Evolutionary conservation across 2,888 invertebrate species (phyloP).

Genomic region (Papilio gigon): DNA sequence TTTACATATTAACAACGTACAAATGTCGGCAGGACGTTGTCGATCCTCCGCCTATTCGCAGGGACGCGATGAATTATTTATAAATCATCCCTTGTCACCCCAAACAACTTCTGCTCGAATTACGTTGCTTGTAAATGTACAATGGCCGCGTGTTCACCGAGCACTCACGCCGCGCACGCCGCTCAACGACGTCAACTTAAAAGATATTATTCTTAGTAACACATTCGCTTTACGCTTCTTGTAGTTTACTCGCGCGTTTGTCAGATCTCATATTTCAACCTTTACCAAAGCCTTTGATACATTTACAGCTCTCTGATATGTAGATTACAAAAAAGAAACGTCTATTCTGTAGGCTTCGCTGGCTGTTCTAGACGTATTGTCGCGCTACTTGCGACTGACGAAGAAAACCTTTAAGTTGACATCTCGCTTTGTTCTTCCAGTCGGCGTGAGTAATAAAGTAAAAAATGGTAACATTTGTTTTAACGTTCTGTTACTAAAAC

Average conservation of each 20-base stretch:
- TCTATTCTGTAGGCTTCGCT: neutral
- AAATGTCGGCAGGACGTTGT: slow-evolving; percentile 6
- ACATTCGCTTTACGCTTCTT: neutral
- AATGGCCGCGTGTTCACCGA: slow-evolving; percentile 6
- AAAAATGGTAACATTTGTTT: neutral
- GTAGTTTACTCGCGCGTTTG: slow-evolving; percentile 3
- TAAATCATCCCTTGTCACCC: slow-evolving; percentile 37
- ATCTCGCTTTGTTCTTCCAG: neutral
- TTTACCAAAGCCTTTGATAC: slow-evolving; percentile 14
- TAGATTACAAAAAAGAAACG: slow-evolving; percentile 7
- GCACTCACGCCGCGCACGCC: neutral
- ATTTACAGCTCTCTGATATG: slow-evolving; percentile 13
- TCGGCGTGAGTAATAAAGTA: no score
- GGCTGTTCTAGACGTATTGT: neutral
- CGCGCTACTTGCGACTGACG: neutral
- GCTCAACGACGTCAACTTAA: neutral
- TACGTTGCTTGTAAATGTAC: slow-evolving; percentile 16
- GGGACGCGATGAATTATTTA: slow-evolving; percentile 35
- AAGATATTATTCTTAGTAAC: slow-evolving; percentile 16
- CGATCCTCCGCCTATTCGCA: slow-evolving; percentile 21
- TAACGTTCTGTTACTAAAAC: neutral
- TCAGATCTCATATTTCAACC: slow-evolving; percentile 12
- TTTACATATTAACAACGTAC: slow-evolving; percentile 23
- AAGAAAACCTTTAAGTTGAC: neutral
- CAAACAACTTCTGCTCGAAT: slow-evolving; percentile 24